Conservation (phyloP, 2,797 vertebrate genomes). For the Pantherophis vulpinus region DNA sequence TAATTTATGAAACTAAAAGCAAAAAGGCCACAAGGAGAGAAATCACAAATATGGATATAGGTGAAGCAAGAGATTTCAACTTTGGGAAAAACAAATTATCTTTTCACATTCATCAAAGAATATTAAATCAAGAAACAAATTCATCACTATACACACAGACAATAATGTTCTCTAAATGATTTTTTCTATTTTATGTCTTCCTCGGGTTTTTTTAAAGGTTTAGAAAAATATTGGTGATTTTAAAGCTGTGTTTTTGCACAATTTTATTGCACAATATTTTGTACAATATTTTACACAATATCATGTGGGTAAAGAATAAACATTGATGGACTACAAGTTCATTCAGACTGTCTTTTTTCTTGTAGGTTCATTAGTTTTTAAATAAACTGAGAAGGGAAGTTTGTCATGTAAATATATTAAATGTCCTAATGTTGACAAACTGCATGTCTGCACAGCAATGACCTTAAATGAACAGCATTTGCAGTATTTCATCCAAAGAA, state of each 20-base stretch:
- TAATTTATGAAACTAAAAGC: background rate
- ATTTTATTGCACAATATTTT: background rate
- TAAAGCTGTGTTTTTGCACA: slow-evolving; percentile 32
- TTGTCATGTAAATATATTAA: slow-evolving; percentile 42
- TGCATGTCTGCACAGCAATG: slow-evolving; percentile 50
- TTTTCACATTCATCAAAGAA: slow-evolving; percentile 17
- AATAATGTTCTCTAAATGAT: background rate
- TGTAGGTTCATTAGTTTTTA: slow-evolving; percentile 62
- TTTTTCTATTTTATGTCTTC: background rate
- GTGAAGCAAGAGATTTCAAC: background rate
- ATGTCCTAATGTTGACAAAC: slow-evolving; percentile 50
- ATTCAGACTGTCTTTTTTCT: slow-evolving; percentile 60
- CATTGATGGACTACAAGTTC: slow-evolving; percentile 49
- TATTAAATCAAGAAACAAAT: slow-evolving; percentile 19
- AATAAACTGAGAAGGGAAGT: slow-evolving; percentile 53
- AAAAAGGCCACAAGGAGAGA: background rate
- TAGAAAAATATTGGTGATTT: slow-evolving; percentile 40
- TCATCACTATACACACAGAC: background rate
- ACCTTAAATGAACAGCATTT: slow-evolving; percentile 27
- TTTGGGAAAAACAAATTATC: background rate
- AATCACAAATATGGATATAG: background rate
- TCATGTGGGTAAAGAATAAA: slow-evolving; percentile 25
- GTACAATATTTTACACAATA: slow-evolving; percentile 22
- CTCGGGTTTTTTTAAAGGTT: background rate
- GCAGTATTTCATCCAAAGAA: background rate